Conservation (phyloP, 2,113 vertebrate genomes). For the Myiagra hebetior region DNA sequence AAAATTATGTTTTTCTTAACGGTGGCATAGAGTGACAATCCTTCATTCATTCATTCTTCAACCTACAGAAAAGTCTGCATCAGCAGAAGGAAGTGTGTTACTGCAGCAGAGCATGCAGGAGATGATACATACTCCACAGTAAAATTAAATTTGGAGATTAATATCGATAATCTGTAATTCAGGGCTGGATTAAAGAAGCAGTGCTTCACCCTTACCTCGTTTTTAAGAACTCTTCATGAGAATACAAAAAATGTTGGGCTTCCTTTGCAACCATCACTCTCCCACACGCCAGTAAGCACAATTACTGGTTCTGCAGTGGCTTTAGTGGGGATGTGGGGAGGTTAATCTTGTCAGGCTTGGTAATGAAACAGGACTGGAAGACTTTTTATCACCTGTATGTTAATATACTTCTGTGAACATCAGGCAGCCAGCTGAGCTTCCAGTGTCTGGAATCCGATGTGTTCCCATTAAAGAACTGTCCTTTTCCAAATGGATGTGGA, state of each 20-base stretch:
- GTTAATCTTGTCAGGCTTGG: background rate
- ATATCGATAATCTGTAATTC: constrained; percentile 46
- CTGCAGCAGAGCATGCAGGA: constrained; percentile 52
- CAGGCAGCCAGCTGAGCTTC: background rate
- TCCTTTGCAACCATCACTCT: background rate
- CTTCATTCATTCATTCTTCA: constrained; percentile 51
- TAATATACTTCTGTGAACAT: background rate
- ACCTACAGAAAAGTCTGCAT: constrained; percentile 16
- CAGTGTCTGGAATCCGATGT: background rate
- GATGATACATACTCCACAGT: constrained; percentile 24
- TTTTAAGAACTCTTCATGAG: background rate
- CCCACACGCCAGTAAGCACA: background rate
- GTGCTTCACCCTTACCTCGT: background rate
- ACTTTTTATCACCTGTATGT: background rate
- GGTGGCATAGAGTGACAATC: constrained; percentile 49
- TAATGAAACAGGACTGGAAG: background rate
- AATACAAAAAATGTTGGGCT: background rate
- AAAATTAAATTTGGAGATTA: constrained; percentile 60
- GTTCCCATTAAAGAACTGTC: background rate
- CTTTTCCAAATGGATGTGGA: background rate
- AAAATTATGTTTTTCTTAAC: constrained; percentile 64
- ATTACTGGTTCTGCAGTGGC: background rate
- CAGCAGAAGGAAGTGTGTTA: constrained; percentile 10
- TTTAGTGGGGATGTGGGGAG: background rate
- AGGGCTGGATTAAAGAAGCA: background rate